Evolutionary conservation across 1,140 invertebrate genomes (phyloP).

Genomic region (Microplitis mediator): DNA sequence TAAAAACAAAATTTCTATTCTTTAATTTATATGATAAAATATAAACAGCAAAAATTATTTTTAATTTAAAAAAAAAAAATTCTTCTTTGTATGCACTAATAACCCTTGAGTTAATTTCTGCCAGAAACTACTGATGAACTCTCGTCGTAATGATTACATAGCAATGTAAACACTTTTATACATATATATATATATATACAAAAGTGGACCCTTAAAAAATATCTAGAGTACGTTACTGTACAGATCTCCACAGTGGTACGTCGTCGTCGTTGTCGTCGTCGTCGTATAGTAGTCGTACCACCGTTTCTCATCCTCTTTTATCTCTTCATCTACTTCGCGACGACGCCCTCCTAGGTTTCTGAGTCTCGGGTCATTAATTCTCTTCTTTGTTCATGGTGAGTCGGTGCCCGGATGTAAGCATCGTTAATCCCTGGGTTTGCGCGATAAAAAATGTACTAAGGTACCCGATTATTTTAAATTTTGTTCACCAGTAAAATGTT

Average conservation of each 20-base stretch:
- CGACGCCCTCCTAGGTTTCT: constrained; percentile 21
- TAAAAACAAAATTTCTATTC: too few species aligned
- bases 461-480: not conserved
- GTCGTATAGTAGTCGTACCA: not conserved
- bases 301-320: constrained; percentile 7
- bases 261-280: not conserved
- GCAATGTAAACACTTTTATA: too few species aligned
- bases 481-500: not conserved
- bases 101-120: too few species aligned
- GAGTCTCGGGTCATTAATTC: constrained; percentile 29
- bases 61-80: too few species aligned
- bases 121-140: too few species aligned
- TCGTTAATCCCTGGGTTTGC: constrained; percentile 25
- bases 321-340: constrained; percentile 1
- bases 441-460: constrained; percentile 20
- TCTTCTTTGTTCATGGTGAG: constrained; percentile 16
- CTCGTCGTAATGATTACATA: too few species aligned
- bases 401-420: constrained; percentile 18
- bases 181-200: too few species aligned
- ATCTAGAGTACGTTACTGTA: too few species aligned
- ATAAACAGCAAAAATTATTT: too few species aligned
- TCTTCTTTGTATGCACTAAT: too few species aligned
- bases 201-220: too few species aligned
- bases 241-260: not conserved
- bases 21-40: too few species aligned